Evolutionary conservation across 1,140 invertebrate genomes (phyloP), one percentile per base, ranked within the genome.

Genomic region (Psix sp.): DNA sequence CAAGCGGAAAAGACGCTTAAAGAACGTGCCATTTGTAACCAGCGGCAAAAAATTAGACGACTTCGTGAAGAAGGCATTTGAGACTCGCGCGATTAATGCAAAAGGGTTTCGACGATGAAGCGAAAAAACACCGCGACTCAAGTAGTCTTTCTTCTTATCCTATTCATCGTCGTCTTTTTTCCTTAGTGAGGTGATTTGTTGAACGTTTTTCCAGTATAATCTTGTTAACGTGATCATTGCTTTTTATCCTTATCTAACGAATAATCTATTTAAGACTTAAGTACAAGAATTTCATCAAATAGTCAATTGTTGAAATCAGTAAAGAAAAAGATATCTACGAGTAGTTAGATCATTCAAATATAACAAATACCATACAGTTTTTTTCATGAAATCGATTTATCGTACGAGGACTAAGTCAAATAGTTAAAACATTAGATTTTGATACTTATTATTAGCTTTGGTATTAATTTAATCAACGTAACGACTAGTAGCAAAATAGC

Each of bases 11-110:
- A 70, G 49, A 52, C 52, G 60, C n/a, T 77, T 70, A 79, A 79
- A 79, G 74, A 77, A 57, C 62, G 48, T 66, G 62, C 63, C 76
- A 80, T 82, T 82, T 82, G 73, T 82, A 80, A 82, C 73, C 54
- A 36, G 31, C 72, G 40, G 21, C 45, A 60, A 76, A 80, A 74
- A 65, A 78, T 51, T 54, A 33, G 39, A 35, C 46, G 15, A 57
- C 54, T 21, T 49, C 33, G 57, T 56, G 57, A 73, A 72, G 68
- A 73, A 67, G 54, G 56, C 63, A 66, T 74, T 75, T 59, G 42
- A 68, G 79, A 76, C 71, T 72, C 48, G 36, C 45, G 57, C 73
- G 74, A 82, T 80, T 82, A 82, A 80, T 80, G 70, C 77, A 71
- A 67, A 79, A 75, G 66, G 74, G 70, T 60, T 74, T 62, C 63